Percentiles rank a stretch among this genome's conserved stretches.
phyloP scores from a whole-genome alignment of 2,888 invertebrate genomes.

The Cryptocephalus moraei region DNA sequence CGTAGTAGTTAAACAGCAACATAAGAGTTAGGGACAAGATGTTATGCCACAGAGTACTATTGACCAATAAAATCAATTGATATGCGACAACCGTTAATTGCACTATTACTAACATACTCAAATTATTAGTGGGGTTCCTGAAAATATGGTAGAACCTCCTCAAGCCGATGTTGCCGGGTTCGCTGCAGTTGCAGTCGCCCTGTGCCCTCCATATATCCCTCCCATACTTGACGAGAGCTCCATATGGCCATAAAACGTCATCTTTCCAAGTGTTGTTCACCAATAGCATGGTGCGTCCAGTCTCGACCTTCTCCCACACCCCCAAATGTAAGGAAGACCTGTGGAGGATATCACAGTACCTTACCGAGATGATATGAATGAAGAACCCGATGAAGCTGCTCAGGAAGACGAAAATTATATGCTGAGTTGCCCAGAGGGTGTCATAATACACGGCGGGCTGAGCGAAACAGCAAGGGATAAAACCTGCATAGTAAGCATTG shows the following conservation, averaged over 20 bases:
- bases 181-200: slow-evolving; percentile 74
- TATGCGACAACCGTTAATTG: slow-evolving; percentile 61
- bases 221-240: slow-evolving; percentile 62
- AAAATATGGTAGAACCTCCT: slow-evolving; percentile 78
- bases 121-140: slow-evolving; percentile 69
- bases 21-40: slow-evolving; percentile 76
- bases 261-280: slow-evolving; percentile 25
- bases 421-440: slow-evolving; percentile 67
- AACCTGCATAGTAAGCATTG: slow-evolving; percentile 80
- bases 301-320: slow-evolving; percentile 48
- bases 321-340: slow-evolving; percentile 85
- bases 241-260: slow-evolving; percentile 60
- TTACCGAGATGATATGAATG: slow-evolving; percentile 51
- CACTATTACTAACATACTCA: slow-evolving; percentile 62
- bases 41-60: slow-evolving; percentile 85
- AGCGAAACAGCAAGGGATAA: slow-evolving; percentile 83
- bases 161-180: slow-evolving; percentile 75
- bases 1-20: slow-evolving; percentile 83
- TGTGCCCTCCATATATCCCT: slow-evolving; percentile 66
- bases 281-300: slow-evolving; percentile 30
- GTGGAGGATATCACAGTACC: slow-evolving; percentile 83
- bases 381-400: slow-evolving; percentile 73
- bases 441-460: slow-evolving; percentile 72
- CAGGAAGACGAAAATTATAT: slow-evolving; percentile 74
- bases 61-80: slow-evolving; percentile 69